These are phyloP conservation scores for Saguinus midas DNA, from an alignment of 2,113 vertebrate genomes.

Conservation along the genomic window DNA sequence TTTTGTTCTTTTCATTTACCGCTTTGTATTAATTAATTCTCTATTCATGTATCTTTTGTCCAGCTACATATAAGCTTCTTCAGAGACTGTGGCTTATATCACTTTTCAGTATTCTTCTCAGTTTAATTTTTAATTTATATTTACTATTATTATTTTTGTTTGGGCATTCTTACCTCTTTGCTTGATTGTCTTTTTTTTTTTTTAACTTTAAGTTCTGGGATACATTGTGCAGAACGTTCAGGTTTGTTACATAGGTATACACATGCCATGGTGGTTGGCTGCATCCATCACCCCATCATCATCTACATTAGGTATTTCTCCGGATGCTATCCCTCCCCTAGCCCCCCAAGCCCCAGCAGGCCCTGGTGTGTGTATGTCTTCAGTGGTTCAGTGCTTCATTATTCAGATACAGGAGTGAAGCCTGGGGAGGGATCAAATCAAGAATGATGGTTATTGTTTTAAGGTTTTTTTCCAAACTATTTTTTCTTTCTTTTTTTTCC, in stretches of 20 bases:
- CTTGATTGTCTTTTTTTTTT: slow-evolving; percentile 15
- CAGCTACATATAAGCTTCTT: not conserved
- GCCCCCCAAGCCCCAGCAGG: no score
- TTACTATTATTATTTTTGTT: not conserved
- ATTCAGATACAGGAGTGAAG: not conserved
- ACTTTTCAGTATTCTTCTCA: not conserved
- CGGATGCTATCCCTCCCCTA: no score
- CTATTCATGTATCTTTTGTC: not conserved
- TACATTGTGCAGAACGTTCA: no score
- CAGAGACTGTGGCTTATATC: not conserved
- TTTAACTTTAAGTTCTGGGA: not conserved
- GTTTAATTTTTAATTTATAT: not conserved
- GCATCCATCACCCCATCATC: no score
- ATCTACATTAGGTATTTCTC: no score
- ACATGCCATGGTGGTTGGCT: no score
- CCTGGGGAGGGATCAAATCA: not conserved
- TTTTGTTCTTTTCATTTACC: slow-evolving; percentile 9
- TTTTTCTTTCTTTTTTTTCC: not conserved
- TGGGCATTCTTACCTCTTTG: not conserved
- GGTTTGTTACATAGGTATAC: no score
- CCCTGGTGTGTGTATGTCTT: not conserved
- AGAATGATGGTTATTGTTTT: not conserved
- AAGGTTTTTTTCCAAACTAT: not conserved
- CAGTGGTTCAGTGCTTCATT: not conserved
- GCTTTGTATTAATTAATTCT: not conserved